Evolutionary conservation across 1,140 invertebrate genomes (phyloP), one percentile per base, ranked within the genome.

Genomic region (Hirudo medicinalis): DNA sequence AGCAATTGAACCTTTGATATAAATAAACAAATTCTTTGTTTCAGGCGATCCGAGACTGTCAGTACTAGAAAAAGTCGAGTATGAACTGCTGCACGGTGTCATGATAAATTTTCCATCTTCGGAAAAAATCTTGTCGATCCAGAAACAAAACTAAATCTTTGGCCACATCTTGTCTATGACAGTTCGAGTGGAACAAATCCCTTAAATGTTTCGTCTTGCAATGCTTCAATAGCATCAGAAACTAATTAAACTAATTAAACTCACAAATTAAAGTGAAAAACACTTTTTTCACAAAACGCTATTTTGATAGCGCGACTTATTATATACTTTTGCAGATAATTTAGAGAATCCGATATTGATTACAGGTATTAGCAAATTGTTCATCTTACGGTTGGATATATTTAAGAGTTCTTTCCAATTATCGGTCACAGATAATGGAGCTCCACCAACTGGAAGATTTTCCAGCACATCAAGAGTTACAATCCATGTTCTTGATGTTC

Each of bases 401-500:
- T 63, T 67, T 72, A 19, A 57, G 71, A 20, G 27, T 54, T 53
- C 40, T 2, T 70, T 70, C 69, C 40, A 54, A 54, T 49, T 54
- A 25, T n/a, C 54, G 27, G 69, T 53, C 20, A 54, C 43, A 8
- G 69, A 70, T 25, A 25, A 54, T 70, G 69, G 69, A n/a, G 69
- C 49, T 40, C 69, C 55, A 8, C 69, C 69, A 19, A 70, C 69
- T 32, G 69, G 69, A 20, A 40, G 36, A 32, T 67, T 63, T 25
- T 43, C 73, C 15, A 71, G 53, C 19, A 69, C 67, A 15, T 75
- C 75, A 13, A 68, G 55, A 32, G 75, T 78, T 17, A 67, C 73
- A 25, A 76, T 78, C n/a, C 70, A 73, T 8, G 75, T 78, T 57
- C 36, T 74, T 54, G 77, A 79, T 71, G 70, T 76, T 29, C 78